These are phyloP conservation scores for Anseranas semipalmata DNA, from an alignment of 2,113 vertebrate species.

Conservation along the genomic window DNA sequence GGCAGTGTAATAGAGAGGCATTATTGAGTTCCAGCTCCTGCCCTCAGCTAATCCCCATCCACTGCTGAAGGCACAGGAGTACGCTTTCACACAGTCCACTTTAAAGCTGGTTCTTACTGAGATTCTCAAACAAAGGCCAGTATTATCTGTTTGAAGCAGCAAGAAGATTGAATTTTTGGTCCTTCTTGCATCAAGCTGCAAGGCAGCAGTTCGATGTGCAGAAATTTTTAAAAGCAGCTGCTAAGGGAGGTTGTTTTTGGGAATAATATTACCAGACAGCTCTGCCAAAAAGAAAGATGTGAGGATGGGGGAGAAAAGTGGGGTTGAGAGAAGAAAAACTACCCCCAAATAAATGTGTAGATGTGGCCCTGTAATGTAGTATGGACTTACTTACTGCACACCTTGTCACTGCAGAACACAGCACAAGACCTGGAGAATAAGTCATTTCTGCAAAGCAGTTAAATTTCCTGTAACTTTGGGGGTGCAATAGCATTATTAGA, in stretches of 20 bases:
- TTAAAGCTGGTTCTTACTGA: slow-evolving; percentile 8
- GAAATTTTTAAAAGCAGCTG: not conserved
- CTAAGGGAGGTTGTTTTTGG: not conserved
- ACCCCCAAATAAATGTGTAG: not conserved
- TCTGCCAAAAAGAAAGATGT: not conserved
- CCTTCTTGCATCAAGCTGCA: not conserved
- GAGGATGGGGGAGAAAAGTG: not conserved
- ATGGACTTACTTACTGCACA: not conserved
- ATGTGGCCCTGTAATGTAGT: not conserved
- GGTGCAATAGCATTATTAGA: not conserved
- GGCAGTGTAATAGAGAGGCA: not conserved
- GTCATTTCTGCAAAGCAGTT: not conserved
- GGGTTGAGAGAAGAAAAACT: not conserved
- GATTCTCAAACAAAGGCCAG: not conserved
- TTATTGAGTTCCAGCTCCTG: not conserved
- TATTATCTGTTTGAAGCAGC: not conserved
- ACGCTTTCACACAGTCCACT: not conserved
- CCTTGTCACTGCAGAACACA: not conserved
- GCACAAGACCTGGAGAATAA: not conserved
- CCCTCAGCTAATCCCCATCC: not conserved
- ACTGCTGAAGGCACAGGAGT: not conserved
- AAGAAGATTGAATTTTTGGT: not conserved
- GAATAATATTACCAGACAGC: not conserved
- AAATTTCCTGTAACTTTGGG: slow-evolving; percentile 13
- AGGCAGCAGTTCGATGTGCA: not conserved